Conservation (phyloP, 2,113 vertebrate genomes). For the Salvelinus alpinus region DNA sequence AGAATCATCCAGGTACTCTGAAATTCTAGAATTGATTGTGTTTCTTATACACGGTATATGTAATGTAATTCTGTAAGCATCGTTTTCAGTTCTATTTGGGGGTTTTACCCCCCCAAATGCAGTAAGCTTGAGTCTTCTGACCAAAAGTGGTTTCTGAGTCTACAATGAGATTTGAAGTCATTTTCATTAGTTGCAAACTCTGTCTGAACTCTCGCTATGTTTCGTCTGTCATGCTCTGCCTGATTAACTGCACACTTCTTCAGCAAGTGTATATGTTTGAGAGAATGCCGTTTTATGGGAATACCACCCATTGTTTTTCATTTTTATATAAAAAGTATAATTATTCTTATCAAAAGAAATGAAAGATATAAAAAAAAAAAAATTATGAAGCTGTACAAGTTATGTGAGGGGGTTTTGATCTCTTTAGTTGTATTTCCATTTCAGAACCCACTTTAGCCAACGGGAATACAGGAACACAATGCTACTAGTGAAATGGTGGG, state of each 20-base stretch:
- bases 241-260: neutral
- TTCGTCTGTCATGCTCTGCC: neutral
- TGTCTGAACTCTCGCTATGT: neutral
- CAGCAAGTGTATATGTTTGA: neutral
- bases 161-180: too few relatives aligned
- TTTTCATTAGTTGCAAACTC: neutral
- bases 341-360: neutral
- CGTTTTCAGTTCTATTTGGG: too few relatives aligned
- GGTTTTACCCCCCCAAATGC: too few relatives aligned
- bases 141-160: too few relatives aligned
- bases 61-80: too few relatives aligned
- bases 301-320: slow-evolving; percentile 25
- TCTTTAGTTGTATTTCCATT: neutral
- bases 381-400: slow-evolving; percentile 1
- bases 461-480: neutral
- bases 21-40: too few relatives aligned
- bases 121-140: too few relatives aligned
- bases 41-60: too few relatives aligned
- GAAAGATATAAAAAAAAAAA: neutral
- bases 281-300: neutral
- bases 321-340: slow-evolving; percentile 29
- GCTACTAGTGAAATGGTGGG: neutral
- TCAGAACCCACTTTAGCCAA: neutral
- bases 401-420: neutral
- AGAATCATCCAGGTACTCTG: too few relatives aligned